A percentile compares a stretch with the other conserved stretches of the same genome.
phyloP scores from a whole-genome alignment of 2,797 vertebrate genomes.

The Leucoraja ocellata region DNA sequence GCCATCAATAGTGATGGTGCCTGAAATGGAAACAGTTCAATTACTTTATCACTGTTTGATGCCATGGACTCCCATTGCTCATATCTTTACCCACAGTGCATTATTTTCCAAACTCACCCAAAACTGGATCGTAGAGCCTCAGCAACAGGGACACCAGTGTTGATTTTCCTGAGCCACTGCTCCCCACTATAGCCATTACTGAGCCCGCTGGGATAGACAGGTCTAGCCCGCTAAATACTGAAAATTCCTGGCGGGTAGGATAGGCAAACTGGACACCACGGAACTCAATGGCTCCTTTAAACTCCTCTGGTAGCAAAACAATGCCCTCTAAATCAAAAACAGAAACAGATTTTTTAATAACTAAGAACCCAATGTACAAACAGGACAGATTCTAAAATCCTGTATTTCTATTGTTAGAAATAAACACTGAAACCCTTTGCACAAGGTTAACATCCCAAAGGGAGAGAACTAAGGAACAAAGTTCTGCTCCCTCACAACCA shows the following conservation, averaged over 20 bases:
- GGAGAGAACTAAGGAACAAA: too few relatives aligned
- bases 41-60: not conserved
- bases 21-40: constrained; percentile 51
- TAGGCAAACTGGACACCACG: constrained; percentile 74
- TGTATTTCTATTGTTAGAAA: not conserved
- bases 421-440: too few relatives aligned
- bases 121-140: constrained; percentile 74
- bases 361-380: not conserved
- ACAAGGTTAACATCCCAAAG: too few relatives aligned
- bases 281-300: constrained; percentile 81
- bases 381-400: not conserved
- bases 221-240: constrained; percentile 76
- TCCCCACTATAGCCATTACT: constrained; percentile 83
- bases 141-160: constrained; percentile 84
- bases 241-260: constrained; percentile 74
- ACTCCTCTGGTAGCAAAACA: constrained; percentile 59
- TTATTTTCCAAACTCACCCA: constrained; percentile 54
- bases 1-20: constrained; percentile 74
- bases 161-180: constrained; percentile 90
- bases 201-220: constrained; percentile 79
- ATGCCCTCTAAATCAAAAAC: constrained; percentile 66
- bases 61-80: not conserved
- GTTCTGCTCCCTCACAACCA: too few relatives aligned
- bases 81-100: not conserved
- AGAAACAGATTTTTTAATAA: not conserved